Base-by-base conservation (phyloP, 23 tunicate genomes). In the Trididemnum clinides region DNA sequence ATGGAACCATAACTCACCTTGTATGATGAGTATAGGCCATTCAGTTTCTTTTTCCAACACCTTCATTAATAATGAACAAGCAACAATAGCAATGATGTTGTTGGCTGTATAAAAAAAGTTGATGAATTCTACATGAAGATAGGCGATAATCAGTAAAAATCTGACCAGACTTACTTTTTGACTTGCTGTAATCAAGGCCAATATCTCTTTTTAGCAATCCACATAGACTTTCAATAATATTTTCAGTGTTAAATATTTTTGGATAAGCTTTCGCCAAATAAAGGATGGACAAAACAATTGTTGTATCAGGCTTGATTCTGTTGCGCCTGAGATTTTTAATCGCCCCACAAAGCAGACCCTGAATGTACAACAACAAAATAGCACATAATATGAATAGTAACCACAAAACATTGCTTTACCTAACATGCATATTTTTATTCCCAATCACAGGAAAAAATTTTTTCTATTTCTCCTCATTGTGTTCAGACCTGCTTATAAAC, bases 291-390 rank as follows among this genome's bases (percentile, higher is more conserved):
- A 85, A 64, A 21, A 93, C 64, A 0, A 59, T 58, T 20, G 87
- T 86, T 63, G 64, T 50, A 64, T 93, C 98, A 0, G 98, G 98
- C 57, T 88, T 88, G 30, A 38, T 63, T 50, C 89, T 70, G 28
- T 88, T 88, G 59, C 73, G 36, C 19, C 92, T 49, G 38, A 93
- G 73, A 71, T 73, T 59, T 32, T 80, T 84, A 33, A 93, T 84
- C 4, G 98, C 98, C 23, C 98, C 98, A 79, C 92, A 88, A 0
- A 93, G 33, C 71, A 88, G 35, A 31, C 89, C 92, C 78, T 88
- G 64, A 34, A 69, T 5, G 22, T 19, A 3, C 25, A 59, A 15
- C 20, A 59, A 59, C n/a, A n/a, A n/a, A n/a, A n/a, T n/a, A n/a
- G n/a, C n/a, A n/a, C n/a, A n/a, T n/a, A n/a, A n/a, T n/a, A n/a